phyloP scores from a whole-genome alignment of 2,888 invertebrate species.

The Synanthedon andrenaeformis region DNA sequence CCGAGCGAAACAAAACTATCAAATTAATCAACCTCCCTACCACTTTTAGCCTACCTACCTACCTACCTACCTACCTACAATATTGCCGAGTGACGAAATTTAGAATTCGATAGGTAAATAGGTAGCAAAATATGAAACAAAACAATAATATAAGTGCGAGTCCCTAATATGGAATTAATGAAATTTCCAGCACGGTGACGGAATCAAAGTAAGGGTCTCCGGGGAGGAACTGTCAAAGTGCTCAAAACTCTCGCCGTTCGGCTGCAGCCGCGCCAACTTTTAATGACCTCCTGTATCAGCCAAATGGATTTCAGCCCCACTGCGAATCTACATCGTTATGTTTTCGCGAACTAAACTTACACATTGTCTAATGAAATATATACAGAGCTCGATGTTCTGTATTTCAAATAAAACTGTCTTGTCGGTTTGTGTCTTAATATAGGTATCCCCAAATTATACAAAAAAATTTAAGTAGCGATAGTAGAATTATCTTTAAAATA shows the following conservation, averaged over 20 bases:
- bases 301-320: constrained; percentile 37
- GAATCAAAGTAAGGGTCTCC: constrained; percentile 49
- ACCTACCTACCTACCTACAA: no score
- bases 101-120: neutral
- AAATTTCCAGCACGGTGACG: constrained; percentile 45
- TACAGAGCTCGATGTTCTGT: no score
- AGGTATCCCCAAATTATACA: no score
- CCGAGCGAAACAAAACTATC: no score
- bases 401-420: no score
- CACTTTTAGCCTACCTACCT: no score
- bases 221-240: constrained; percentile 54
- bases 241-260: constrained; percentile 46
- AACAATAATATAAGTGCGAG: constrained; percentile 22
- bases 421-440: no score
- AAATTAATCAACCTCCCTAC: no score
- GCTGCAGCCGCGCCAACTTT: constrained; percentile 50
- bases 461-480: no score
- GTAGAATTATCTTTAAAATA: no score
- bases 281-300: constrained; percentile 61
- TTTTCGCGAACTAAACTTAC: constrained; percentile 11
- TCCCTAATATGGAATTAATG: constrained; percentile 55
- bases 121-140: neutral
- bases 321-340: constrained; percentile 23
- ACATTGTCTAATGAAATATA: no score
- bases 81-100: no score